These are phyloP conservation scores for Zaprionus africanus DNA, from an alignment of 1,140 invertebrate genomes.

Conservation along the genomic window DNA sequence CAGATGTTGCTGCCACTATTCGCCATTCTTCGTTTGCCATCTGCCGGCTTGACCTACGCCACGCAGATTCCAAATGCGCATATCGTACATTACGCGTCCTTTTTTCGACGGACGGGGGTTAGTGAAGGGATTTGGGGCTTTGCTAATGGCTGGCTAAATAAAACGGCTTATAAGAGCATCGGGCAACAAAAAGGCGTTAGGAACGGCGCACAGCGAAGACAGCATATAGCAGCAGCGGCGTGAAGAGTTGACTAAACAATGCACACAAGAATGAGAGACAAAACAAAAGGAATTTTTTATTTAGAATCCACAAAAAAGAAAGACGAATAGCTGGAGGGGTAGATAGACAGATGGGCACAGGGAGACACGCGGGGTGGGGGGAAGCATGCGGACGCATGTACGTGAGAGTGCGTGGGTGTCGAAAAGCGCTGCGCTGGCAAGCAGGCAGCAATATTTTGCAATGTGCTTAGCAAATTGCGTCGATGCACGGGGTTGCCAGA, in stretches of 20 bases:
- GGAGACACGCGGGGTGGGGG: background rate
- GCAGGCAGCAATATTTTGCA: slow-evolving; percentile 40
- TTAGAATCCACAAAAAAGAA: slow-evolving; percentile 50
- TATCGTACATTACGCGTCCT: slow-evolving; percentile 23
- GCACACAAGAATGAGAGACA: slow-evolving; percentile 50
- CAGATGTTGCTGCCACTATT: slow-evolving; percentile 30
- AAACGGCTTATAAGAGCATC: slow-evolving; percentile 71
- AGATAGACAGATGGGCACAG: slow-evolving; percentile 16
- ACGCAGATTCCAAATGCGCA: slow-evolving; percentile 75
- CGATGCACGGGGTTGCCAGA: slow-evolving; percentile 59
- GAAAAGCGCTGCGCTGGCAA: slow-evolving; percentile 18
- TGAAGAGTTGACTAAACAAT: slow-evolving; percentile 49
- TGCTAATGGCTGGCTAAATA: slow-evolving; percentile 16
- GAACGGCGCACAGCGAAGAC: slow-evolving; percentile 31
- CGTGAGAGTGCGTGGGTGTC: slow-evolving; percentile 35
- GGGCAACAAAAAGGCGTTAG: slow-evolving; percentile 64
- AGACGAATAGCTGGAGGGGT: slow-evolving; percentile 26
- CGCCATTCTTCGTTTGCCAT: slow-evolving; percentile 2
- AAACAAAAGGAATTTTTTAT: slow-evolving; percentile 69
- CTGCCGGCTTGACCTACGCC: slow-evolving; percentile 71
- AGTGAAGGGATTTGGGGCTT: slow-evolving; percentile 32
- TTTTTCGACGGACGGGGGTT: background rate
- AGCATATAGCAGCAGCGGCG: slow-evolving; percentile 30
- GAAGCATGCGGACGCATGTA: background rate
- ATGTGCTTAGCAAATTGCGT: slow-evolving; percentile 23